Evolutionary conservation across 2,113 vertebrate genomes (phyloP), one percentile per base, ranked within the genome.

Genomic region (Pithys albifrons): DNA sequence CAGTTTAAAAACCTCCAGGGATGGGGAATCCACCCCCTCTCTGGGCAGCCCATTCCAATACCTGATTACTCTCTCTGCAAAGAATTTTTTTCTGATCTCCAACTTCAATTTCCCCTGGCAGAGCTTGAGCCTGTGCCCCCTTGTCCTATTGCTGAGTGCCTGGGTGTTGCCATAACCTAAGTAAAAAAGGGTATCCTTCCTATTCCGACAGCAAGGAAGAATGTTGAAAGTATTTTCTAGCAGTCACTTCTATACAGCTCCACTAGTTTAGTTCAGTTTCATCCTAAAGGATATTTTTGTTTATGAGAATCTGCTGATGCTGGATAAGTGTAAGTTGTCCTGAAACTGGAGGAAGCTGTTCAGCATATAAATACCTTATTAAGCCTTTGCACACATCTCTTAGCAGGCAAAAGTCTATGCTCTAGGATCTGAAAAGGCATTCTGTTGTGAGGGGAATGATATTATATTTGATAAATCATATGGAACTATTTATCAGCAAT

Each of bases 401-500:
- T 85, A 88, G 57, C 70, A 89, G 91, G 93, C 89, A 96, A 76
- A 79, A 78, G 62, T 73, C 71, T 58, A 7, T 85, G 31, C 62
- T 69, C 41, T 24, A 13, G 46, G 89, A 88, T 86, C 74, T 84
- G 71, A 91, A 93, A 95, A 92, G 93, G 76, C 89, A 64, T 81
- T 95, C 85, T 93, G 85, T 92, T 92, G 76, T 91, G 90, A 74
- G 70, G 69, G n/a, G 79, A 92, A 93, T 87, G 91, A 96, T 94
- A 97, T 97, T 96, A 93, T 96, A 88, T 95, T 93, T 70, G 37
- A 94, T 97, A 97, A 97, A 97, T 97, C 97, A 97, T 97, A 96
- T 97, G 97, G 97, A 97, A 97, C 96, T 96, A 96, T 97, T 97
- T 97, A 97, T 97, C 95, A 96, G 96, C 96, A 96, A 95, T 97